These are phyloP conservation scores for Myiopsitta monachus DNA, from an alignment of 2,113 vertebrate species.

Conservation along the genomic window DNA sequence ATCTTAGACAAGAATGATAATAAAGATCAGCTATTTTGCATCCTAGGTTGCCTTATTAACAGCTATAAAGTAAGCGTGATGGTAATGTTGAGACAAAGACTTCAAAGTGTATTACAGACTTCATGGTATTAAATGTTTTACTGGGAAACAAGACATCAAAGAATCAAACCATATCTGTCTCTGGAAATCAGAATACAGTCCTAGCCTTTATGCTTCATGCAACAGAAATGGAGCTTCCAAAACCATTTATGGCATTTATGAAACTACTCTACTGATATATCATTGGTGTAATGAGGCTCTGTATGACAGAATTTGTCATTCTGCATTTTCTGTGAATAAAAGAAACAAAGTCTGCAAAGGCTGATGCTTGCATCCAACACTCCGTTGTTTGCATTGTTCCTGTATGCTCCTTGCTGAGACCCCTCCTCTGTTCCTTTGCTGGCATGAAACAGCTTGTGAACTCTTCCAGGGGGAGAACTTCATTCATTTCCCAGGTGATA, in stretches of 20 bases:
- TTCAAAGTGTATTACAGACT: background rate
- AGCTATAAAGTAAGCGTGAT: background rate
- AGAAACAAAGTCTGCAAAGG: background rate
- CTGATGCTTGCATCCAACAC: background rate
- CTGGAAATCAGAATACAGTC: background rate
- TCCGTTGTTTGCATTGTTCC: background rate
- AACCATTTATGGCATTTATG: background rate
- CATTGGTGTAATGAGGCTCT: background rate
- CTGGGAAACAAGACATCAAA: background rate
- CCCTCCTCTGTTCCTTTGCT: accelerated
- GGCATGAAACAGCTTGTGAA: background rate
- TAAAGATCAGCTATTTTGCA: background rate
- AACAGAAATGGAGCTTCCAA: background rate
- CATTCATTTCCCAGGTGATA: background rate
- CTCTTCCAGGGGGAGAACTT: background rate
- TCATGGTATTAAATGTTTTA: background rate
- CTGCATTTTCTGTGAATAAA: background rate
- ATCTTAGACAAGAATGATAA: background rate
- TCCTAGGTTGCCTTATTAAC: background rate
- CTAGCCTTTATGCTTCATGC: background rate
- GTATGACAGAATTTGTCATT: background rate
- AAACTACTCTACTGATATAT: background rate
- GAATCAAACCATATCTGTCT: background rate
- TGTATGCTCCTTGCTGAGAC: background rate
- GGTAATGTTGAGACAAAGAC: background rate